Evolutionary conservation across 2,888 invertebrate genomes (phyloP), one percentile per base, ranked within the genome.

Genomic region (Drosophila testacea): DNA sequence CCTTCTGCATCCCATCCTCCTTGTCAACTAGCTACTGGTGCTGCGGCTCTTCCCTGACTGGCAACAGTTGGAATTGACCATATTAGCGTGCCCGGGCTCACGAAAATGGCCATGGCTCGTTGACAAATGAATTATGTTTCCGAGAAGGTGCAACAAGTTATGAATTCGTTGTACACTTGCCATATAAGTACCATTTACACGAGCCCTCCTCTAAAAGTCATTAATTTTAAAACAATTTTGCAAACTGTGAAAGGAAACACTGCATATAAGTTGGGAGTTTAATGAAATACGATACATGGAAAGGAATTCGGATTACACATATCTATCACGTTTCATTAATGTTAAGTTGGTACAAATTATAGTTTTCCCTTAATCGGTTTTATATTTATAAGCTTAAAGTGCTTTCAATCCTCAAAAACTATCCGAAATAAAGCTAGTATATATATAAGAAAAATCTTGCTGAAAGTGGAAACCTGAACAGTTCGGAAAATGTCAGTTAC

Each of bases 21-120:
- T 4, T 42, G 0, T 27, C 27, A 10, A 11, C 10, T 13, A 16
- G 27, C 27, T 13, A 4, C 41, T 10, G 11, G n/a, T 11, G 30
- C 11, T 48, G 39, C 3, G 22, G 42, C 11, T 41, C 6, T 28
- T 32, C 38, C 0, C 72, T 64, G 52, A 55, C 65, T 72, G 71
- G 87, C 85, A 85, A 88, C 85, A 85, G 87, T 85, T 85, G 87
- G 79, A 88, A 88, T 75, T 83, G 87, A 86, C 88, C 89, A 88
- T 68, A 85, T 80, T 85, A 80, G 81, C 73, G 76, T 77, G 80
- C 69, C 79, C 50, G 42, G 28, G 38, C 38, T 11, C 30, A 16
- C 54, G 22, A 41, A 42, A 10, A 36, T 28, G 41, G 70, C 54
- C n/a, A 51, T 36, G 60, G 57, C 76, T 67, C 52, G 70, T 75